Conservation (phyloP, 1,140 invertebrate species). For the Halesus radiatus region DNA sequence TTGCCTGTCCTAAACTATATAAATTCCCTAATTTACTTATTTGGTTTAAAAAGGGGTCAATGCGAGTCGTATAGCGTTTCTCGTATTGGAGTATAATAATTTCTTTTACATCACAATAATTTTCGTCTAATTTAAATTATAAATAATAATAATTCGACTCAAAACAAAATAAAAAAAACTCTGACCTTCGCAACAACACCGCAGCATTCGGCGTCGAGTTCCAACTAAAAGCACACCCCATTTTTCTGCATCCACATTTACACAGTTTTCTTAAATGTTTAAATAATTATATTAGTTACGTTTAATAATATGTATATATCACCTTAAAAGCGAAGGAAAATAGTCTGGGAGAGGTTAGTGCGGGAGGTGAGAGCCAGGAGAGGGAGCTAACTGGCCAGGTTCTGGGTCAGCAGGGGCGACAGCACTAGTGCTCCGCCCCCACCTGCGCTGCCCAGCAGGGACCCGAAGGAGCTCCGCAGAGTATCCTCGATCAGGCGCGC, state of each 20-base stretch:
- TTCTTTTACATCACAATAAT: constrained; percentile 56
- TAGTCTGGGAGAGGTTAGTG: constrained; percentile 51
- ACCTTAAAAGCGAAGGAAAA: constrained; percentile 57
- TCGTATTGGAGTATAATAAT: constrained; percentile 55
- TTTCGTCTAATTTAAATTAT: constrained; percentile 54
- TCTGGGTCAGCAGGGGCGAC: constrained; percentile 39
- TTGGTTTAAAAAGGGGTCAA: constrained; percentile 52
- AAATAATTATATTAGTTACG: constrained; percentile 53
- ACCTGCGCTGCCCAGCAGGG: constrained; percentile 48
- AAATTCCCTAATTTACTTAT: constrained; percentile 53
- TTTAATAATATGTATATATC: constrained; percentile 54
- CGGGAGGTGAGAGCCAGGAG: constrained; percentile 42
- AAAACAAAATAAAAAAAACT: constrained; percentile 11
- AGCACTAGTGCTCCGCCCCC: constrained; percentile 16
- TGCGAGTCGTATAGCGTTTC: constrained; percentile 45
- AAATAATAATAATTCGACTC: constrained; percentile 50
- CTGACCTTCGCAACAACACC: constrained; percentile 28
- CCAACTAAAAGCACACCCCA: constrained; percentile 49
- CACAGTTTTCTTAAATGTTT: constrained; percentile 50
- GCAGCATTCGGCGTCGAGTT: constrained; percentile 44
- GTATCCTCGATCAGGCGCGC: constrained; percentile 81
- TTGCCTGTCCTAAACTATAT: constrained; percentile 29
- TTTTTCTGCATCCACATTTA: constrained; percentile 49
- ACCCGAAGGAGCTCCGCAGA: constrained; percentile 70
- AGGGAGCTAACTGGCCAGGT: constrained; percentile 58